Conservation (phyloP, 2,888 invertebrate genomes). For the Oscheius myriophilus region DNA sequence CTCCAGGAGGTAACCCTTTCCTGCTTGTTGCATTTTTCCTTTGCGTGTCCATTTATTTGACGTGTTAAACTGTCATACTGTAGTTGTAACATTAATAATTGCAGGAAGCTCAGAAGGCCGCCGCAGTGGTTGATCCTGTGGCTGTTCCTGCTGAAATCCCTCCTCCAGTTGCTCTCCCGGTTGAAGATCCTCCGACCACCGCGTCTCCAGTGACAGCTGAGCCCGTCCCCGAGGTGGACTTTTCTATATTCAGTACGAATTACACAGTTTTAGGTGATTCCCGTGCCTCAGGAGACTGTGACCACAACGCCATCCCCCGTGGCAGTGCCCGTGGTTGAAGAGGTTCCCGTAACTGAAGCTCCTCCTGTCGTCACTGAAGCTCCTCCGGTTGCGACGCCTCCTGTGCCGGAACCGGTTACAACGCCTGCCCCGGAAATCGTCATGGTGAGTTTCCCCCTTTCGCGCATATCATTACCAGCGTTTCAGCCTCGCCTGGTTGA, state of each 20-base stretch:
- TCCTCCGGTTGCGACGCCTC: neutral
- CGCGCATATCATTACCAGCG: conserved; percentile 1
- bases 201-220: neutral
- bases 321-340: conserved; percentile 13
- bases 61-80: no score
- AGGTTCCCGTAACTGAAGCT: neutral
- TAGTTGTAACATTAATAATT: neutral
- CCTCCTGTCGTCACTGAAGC: conserved; percentile 2
- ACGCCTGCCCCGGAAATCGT: conserved; percentile 2
- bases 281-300: neutral
- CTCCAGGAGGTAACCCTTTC: neutral
- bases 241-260: neutral
- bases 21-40: no score
- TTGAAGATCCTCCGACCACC: neutral
- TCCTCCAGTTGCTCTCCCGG: neutral
- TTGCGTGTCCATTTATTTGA: no score
- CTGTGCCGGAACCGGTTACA: conserved; percentile 8
- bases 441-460: neutral
- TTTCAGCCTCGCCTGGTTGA: conserved; percentile 3
- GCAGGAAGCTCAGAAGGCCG: neutral
- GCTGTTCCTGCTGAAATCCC: conserved; percentile 3
- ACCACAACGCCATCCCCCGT: conserved; percentile 22
- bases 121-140: neutral
- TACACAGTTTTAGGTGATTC: no score
- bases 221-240: neutral